Evolutionary conservation across 2,888 invertebrate species (phyloP), one percentile per base, ranked within the genome.

Genomic region (Hoplodrina ambigua): DNA sequence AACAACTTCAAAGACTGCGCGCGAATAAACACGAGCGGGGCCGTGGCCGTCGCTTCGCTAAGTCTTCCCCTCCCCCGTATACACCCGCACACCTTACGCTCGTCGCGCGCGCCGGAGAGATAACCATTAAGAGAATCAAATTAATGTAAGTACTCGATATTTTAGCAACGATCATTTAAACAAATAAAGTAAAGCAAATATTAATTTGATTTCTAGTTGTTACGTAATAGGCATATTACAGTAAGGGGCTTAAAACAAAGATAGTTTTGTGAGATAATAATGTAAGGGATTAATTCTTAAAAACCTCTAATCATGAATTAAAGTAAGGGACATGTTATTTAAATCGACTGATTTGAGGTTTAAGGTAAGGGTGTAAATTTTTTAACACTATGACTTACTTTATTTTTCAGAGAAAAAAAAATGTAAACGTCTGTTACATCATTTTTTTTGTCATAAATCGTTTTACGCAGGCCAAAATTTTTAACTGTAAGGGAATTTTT

Each of bases 211-310:
- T 61, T 52, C 17, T 61, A 52, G 8, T 41, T 37, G 6, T 52
- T 37, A 50, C 33, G 37, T 59, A 50, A 49, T 25, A 13, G 33
- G 50, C 60, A 19, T 46, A 60, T 46, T 49, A 19, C 13, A 59
- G 33, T 60, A 60, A 50, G 59, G 59, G 5, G 44, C 59, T 30
- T 59, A 30, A 25, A 50, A 33, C 0, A 50, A 60, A 60, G 33
- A 50, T 60, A 60, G 50, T 60, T 50, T 50, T 60, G 60, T 50
- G 19, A 52, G 37, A 52, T 60, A 60, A 52, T 60, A 60, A 60
- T 37, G 59, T 50, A 58, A 58, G 58, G 1, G 17, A 58, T 1
- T 58, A 46, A 59, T n/a, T 49, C 49, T 20, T 44, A 33, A 8
- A 25, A 46, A 44, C 1, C 20, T 46, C 17, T 58, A 25, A 58